phyloP scores from a whole-genome alignment of 2,797 vertebrate species.

The Ptychobarbus kaznakovi region DNA sequence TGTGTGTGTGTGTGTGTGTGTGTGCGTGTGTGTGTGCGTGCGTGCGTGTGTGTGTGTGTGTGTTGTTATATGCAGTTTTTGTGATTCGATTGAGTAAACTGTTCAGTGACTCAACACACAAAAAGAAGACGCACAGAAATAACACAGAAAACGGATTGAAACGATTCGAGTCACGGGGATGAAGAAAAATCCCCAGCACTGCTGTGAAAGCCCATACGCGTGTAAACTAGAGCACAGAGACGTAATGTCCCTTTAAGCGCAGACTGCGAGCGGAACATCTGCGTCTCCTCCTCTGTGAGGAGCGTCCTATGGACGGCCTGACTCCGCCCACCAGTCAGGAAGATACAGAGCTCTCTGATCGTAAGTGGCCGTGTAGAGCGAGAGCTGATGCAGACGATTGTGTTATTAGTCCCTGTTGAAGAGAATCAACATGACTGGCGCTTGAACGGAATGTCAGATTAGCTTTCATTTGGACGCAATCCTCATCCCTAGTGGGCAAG shows the following conservation, averaged over 20 bases:
- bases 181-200: constrained; percentile 16
- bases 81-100: background rate
- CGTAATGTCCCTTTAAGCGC: constrained; percentile 82
- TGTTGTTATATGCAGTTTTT: background rate
- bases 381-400: constrained; percentile 80
- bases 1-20: too few species aligned
- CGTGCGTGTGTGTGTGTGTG: background rate
- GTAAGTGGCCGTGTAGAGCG: constrained; percentile 76
- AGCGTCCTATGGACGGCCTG: constrained; percentile 83
- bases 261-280: constrained; percentile 64
- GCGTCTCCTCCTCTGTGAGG: constrained; percentile 82
- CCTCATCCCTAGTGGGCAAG: background rate
- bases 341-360: constrained; percentile 78
- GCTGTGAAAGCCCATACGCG: background rate
- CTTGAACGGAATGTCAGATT: constrained; percentile 75
- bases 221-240: constrained; percentile 13
- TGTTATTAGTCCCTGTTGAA: constrained; percentile 78
- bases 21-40: background rate
- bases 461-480: constrained; percentile 45
- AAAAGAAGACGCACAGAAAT: background rate
- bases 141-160: background rate
- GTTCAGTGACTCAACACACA: background rate
- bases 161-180: constrained; percentile 8
- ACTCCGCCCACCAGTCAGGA: constrained; percentile 85
- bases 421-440: constrained; percentile 84